Evolutionary conservation across 2,888 invertebrate species (phyloP), one percentile per base, ranked within the genome.

Genomic region (Argyresthia albistria): DNA sequence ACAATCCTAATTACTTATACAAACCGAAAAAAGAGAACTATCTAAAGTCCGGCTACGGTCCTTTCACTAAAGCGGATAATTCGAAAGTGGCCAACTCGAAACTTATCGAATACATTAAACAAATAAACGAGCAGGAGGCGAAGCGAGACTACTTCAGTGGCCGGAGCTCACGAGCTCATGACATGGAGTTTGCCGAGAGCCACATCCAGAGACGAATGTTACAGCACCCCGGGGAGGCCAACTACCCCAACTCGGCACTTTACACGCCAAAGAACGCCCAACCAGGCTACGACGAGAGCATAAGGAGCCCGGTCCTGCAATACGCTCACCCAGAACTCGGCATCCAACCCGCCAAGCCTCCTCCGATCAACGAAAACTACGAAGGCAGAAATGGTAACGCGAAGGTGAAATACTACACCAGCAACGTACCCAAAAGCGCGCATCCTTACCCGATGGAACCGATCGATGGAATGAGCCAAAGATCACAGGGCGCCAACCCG

Each of bases 261-360:
- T 93, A 93, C 64, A 90, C 90, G 0, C 88, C 92, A 0, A 90
- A 89, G 55, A 89, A 88, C 58, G 87, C 90, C 1, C 90, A 90
- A 59, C 89, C 90, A 6, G 89, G 89, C 8, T 90, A 93, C 56
- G 93, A 91, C 56, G 92, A 93, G 60, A 92, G 93, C 36, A 91
- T 92, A 0, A 81, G 94, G 43, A 91, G 92, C 25, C 94, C 94
- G 0, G 93, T 94, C 3, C 80, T 94, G 0, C 93, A 94, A 63
- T 94, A 94, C 64, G 94, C 94, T 0, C 94, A 94, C 68, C 94
- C 94, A 0, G 94, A 94, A 62, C 74, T 94, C 6, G 94, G 94
- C 11, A 91, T 93, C 0, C 94, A 94, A 68, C 92, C 93, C 0
- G 93, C 93, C 0, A 92, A 92, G 72, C 25, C 25, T 25, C 88